A percentile compares a stretch with the other conserved stretches of the same genome.
Evolutionary conservation across 2,888 invertebrate species (phyloP).

Genomic region (Siphlonurus alternatus): DNA sequence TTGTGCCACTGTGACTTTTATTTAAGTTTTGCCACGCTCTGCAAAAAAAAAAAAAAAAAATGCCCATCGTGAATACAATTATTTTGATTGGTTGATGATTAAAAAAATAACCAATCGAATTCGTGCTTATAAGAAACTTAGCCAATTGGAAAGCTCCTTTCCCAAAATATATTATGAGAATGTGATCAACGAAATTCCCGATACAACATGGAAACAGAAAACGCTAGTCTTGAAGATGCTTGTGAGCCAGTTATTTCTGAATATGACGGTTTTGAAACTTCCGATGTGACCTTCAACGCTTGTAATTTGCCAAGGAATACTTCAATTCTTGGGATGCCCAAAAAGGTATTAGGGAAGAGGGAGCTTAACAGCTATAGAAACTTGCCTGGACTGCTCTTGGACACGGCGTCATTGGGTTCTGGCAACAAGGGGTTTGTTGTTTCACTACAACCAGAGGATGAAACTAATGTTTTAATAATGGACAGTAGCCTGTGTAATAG

Average conservation of each 20-base stretch:
- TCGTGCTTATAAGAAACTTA: too few species aligned
- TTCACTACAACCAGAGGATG: conserved; percentile 11
- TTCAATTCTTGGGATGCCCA: conserved; percentile 11
- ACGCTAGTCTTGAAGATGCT: conserved; percentile 16
- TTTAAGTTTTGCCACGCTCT: too few species aligned
- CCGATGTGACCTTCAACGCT: conserved; percentile 8
- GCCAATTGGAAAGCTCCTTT: too few species aligned
- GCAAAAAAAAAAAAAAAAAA: too few species aligned
- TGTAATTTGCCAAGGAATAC: conserved; percentile 9
- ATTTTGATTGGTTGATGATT: too few species aligned
- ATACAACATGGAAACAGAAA: conserved; percentile 30
- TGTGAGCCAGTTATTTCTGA: conserved; percentile 8
- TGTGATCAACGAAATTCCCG: conserved; percentile 5
- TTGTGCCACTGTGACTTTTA: too few species aligned
- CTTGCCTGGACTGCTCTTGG: conserved; percentile 14
- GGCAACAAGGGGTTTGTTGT: conserved; percentile 5
- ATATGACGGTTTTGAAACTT: conserved; percentile 11
- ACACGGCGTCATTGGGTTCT: conserved; percentile 15
- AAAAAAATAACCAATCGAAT: too few species aligned
- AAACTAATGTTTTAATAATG: conserved; percentile 10
- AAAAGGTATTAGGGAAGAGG: conserved; percentile 13
- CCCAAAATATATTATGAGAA: too few species aligned
- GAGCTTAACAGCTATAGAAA: conserved; percentile 14
- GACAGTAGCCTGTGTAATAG: conserved; percentile 8
- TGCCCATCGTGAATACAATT: too few species aligned